Evolutionary conservation across 2,888 invertebrate genomes (phyloP).

Genomic region (Biston betularia): DNA sequence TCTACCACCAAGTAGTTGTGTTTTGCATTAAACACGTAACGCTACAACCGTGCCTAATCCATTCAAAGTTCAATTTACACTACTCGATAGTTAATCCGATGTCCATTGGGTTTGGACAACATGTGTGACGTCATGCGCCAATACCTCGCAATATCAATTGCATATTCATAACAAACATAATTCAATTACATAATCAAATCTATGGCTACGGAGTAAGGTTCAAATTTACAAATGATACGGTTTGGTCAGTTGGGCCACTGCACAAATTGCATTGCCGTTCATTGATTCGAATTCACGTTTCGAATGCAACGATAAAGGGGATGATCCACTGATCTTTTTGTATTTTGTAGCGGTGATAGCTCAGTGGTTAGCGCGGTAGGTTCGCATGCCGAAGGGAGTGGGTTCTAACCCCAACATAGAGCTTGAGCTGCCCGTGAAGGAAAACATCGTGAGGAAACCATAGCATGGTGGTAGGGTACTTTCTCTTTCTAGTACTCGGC

Average conservation of each 20-base stretch:
- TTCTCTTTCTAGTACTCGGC: no score
- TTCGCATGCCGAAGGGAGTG: no score
- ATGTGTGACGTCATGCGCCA: constrained; percentile 62
- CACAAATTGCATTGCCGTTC: constrained; percentile 56
- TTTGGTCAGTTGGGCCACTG: constrained; percentile 30
- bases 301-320: constrained; percentile 50
- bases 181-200: constrained; percentile 15
- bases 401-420: no score
- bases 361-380: no score
- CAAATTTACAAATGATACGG: constrained; percentile 13
- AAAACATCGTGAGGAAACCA: no score
- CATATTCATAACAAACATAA: constrained; percentile 46
- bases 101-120: constrained; percentile 47
- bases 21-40: no score
- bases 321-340: constrained; percentile 33
- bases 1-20: no score
- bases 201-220: constrained; percentile 28
- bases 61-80: constrained; percentile 6
- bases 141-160: constrained; percentile 62
- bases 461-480: no score
- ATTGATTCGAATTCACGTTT: constrained; percentile 62
- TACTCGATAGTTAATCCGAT: constrained; percentile 19
- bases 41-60: no score
- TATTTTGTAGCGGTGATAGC: no score
- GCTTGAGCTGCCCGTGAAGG: no score